Conservation (phyloP, 2,888 invertebrate genomes). For the Ophion slaviceki region DNA sequence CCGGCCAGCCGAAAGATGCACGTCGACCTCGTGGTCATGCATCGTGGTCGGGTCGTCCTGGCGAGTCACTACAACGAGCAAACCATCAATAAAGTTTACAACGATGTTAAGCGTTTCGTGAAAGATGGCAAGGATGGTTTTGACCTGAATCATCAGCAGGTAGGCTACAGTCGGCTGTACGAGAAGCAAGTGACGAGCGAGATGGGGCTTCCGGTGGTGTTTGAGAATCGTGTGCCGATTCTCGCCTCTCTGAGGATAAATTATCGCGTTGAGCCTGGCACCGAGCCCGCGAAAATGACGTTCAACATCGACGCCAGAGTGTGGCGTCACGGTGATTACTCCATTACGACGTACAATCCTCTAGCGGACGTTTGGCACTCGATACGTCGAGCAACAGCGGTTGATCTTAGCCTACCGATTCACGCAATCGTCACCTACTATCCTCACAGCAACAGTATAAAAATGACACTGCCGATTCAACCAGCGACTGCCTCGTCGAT, state of each 20-base stretch:
- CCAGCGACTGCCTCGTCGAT: constrained; percentile 72
- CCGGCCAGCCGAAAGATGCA: constrained; percentile 62
- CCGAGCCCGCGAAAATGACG: constrained; percentile 68
- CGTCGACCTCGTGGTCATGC: constrained; percentile 69
- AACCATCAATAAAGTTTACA: constrained; percentile 39
- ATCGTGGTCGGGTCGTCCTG: constrained; percentile 67
- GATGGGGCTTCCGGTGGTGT: constrained; percentile 81
- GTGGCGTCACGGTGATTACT: constrained; percentile 79
- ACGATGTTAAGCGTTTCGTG: constrained; percentile 30
- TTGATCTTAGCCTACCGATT: constrained; percentile 78
- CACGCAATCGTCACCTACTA: constrained; percentile 75
- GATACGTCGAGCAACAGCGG: constrained; percentile 75
- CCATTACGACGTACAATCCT: constrained; percentile 83
- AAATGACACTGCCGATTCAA: constrained; percentile 76
- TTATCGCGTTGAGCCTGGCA: constrained; percentile 50
- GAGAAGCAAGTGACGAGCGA: constrained; percentile 81
- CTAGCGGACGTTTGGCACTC: constrained; percentile 83
- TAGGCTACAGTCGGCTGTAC: constrained; percentile 70
- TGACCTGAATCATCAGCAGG: constrained; percentile 63
- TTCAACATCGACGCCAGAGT: constrained; percentile 75
- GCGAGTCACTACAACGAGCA: constrained; percentile 65
- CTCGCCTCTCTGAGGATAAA: constrained; percentile 73
- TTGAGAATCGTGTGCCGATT: constrained; percentile 77
- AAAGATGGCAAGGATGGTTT: neutral
- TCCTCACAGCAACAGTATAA: constrained; percentile 74